Percentiles rank a stretch among this genome's conserved stretches.
Evolutionary conservation across 2,888 invertebrate species (phyloP).

Genomic region (Mythimna loreyi): DNA sequence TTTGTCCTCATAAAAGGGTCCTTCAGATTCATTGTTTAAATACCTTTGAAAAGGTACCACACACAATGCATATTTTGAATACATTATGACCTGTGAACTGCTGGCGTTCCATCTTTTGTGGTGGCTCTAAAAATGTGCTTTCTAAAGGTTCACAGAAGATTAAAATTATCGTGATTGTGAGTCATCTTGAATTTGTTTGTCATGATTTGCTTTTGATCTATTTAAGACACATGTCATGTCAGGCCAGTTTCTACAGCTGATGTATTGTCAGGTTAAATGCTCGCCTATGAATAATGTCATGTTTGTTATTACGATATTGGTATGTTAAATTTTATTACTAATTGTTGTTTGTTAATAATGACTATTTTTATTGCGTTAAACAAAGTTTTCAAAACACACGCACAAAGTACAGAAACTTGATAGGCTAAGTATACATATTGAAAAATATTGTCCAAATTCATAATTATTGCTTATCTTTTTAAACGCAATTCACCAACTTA

Average conservation of each 20-base stretch:
- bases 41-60: slow-evolving; percentile 75
- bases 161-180: slow-evolving; percentile 76
- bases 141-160: slow-evolving; percentile 75
- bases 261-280: slow-evolving; percentile 47
- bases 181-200: slow-evolving; percentile 75
- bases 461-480: neutral
- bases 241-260: slow-evolving; percentile 66
- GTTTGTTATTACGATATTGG: neutral
- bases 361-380: neutral
- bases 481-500: slow-evolving; percentile 44
- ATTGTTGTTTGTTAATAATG: neutral
- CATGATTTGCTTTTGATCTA: slow-evolving; percentile 62
- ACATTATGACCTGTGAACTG: slow-evolving; percentile 82
- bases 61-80: slow-evolving; percentile 89
- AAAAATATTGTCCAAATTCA: neutral
- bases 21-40: slow-evolving; percentile 84
- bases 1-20: slow-evolving; percentile 75
- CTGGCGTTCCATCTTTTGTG: slow-evolving; percentile 69
- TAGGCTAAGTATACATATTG: neutral
- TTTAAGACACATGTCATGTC: slow-evolving; percentile 70
- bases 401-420: no score
- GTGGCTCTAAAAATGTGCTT: slow-evolving; percentile 58
- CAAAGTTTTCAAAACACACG: neutral
- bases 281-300: neutral
- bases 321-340: neutral